phyloP scores from a whole-genome alignment of 2,888 invertebrate genomes.

The Synanthedon andrenaeformis region DNA sequence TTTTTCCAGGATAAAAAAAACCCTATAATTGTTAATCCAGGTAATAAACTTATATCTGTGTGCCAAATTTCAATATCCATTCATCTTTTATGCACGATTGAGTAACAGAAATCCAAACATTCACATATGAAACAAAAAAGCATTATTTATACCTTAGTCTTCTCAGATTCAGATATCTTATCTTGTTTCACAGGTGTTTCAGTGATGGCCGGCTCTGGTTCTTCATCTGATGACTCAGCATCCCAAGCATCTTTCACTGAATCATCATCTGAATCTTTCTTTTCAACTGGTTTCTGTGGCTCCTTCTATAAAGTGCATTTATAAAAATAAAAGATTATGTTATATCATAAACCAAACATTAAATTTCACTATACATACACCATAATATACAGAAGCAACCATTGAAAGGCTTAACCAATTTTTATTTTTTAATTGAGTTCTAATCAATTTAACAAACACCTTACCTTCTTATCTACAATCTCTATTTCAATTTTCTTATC shows the following conservation, averaged over 20 bases:
- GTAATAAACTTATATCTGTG: too few species aligned
- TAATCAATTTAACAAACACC: not conserved
- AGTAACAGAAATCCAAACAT: too few species aligned
- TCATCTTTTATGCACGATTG: too few species aligned
- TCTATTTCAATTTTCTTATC: slow-evolving; percentile 63
- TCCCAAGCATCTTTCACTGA: slow-evolving; percentile 88
- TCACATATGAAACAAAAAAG: too few species aligned
- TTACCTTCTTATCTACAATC: slow-evolving; percentile 62
- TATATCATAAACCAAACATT: not conserved
- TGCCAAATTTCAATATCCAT: too few species aligned
- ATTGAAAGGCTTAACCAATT: too few species aligned
- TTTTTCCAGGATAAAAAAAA: too few species aligned
- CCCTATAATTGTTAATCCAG: too few species aligned
- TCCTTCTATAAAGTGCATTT: slow-evolving; percentile 24
- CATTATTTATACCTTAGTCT: slow-evolving; percentile 23
- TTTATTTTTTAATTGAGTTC: too few species aligned
- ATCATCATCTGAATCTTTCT: slow-evolving; percentile 60
- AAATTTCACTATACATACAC: too few species aligned
- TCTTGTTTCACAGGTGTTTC: slow-evolving; percentile 23
- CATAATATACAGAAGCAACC: too few species aligned
- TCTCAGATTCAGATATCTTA: slow-evolving; percentile 20
- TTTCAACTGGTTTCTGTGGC: slow-evolving; percentile 27
- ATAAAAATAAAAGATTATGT: not conserved
- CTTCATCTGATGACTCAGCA: slow-evolving; percentile 76
- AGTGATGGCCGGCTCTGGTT: slow-evolving; percentile 26